Base-by-base conservation (phyloP, 1,140 invertebrate species). In the Aricia agestis region DNA sequence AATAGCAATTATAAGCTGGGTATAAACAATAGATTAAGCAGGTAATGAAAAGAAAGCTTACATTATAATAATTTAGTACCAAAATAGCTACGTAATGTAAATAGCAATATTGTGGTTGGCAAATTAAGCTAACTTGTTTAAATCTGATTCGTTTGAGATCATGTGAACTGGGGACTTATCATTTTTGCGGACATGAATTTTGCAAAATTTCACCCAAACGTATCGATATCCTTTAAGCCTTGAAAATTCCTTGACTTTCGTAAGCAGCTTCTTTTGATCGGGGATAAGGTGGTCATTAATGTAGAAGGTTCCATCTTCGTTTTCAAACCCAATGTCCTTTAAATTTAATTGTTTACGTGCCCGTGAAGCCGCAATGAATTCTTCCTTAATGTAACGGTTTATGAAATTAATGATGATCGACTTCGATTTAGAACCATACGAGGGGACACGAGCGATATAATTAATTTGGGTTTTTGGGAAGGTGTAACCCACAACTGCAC, bases 211-310 rank as follows among this genome's bases (percentile, higher is more conserved):
- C 13, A 67, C 36, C 66, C 32, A 67, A 17, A 67, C 66, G 11
- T 42, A 67, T 17, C 41, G 66, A 67, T 67, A 42, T 3, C n/a
- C 7, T 11, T 67, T 36, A 5, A 41, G 32, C n/a, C 18, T 67
- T 6, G 36, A 17, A 15, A 36, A 41, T 41, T 67, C 66, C n/a
- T 67, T 67, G 1, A 42, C 36, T 41, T 41, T 67, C 4, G 66
- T 67, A 1, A 67, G 6, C 6, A 66, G 65, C 32, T 41, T 66
- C 32, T 66, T 17, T 32, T 5, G 1, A 6, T 41, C 65, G 1
- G 65, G 11, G 6, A 66, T 25, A 11, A 66, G 65, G 17, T 66
- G 65, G 17, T 41, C 65, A 36, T 66, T 66, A n/a, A 66, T 36
- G 32, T 36, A 66, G n/a, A 66, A 32, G 15, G 15, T 15, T n/a